Evolutionary conservation across 2,888 invertebrate species (phyloP).

Genomic region (Balanococcus diminutus): DNA sequence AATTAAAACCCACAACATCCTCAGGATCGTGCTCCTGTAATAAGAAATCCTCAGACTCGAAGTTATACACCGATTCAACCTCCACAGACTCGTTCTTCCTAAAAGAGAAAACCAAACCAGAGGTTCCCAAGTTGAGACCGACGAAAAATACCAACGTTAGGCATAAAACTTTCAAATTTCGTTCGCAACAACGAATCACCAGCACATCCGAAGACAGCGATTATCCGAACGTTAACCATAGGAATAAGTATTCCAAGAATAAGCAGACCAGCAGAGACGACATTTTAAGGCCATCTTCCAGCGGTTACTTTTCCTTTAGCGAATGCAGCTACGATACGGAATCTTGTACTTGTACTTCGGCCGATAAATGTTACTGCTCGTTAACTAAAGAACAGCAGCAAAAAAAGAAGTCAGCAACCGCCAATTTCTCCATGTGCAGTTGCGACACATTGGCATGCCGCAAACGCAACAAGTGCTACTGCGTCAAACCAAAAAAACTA

Average conservation of each 20-base stretch:
- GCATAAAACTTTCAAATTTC: slow-evolving; percentile 28
- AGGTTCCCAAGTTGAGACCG: slow-evolving; percentile 7
- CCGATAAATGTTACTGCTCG: slow-evolving; percentile 82
- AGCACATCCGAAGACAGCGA: slow-evolving; percentile 64
- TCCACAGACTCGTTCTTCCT: slow-evolving; percentile 68
- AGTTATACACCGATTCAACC: slow-evolving; percentile 70
- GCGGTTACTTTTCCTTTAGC: slow-evolving; percentile 82
- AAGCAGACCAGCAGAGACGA: slow-evolving; percentile 60
- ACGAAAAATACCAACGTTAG: slow-evolving; percentile 42
- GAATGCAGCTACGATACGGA: slow-evolving; percentile 87
- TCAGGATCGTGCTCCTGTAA: slow-evolving; percentile 78
- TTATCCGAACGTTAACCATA: slow-evolving; percentile 62
- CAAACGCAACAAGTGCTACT: slow-evolving; percentile 87
- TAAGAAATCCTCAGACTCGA: slow-evolving; percentile 79
- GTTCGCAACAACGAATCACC: slow-evolving; percentile 54
- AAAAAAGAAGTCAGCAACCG: slow-evolving; percentile 10
- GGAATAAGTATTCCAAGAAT: slow-evolving; percentile 57
- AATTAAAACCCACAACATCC: slow-evolving; percentile 36
- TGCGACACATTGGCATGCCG: slow-evolving; percentile 87
- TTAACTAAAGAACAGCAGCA: neutral
- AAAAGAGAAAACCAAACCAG: slow-evolving; percentile 63
- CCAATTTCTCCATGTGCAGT: slow-evolving; percentile 65
- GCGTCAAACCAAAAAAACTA: slow-evolving; percentile 61
- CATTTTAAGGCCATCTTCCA: slow-evolving; percentile 63
- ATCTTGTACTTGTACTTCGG: slow-evolving; percentile 75